Evolutionary conservation across 2,888 invertebrate species (phyloP), one percentile per base, ranked within the genome.

Genomic region (Acleris sparsana): DNA sequence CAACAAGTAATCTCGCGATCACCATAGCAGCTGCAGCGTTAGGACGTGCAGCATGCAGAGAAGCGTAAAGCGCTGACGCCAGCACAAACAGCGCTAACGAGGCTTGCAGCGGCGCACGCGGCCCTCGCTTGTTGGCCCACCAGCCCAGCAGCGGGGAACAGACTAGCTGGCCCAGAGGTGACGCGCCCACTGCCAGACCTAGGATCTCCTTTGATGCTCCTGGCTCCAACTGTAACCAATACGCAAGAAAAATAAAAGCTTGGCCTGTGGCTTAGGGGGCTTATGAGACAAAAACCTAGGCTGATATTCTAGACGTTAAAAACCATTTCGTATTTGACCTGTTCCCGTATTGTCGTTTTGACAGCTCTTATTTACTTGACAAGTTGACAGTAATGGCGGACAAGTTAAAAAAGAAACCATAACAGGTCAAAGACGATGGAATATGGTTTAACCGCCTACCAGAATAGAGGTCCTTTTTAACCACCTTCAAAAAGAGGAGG

Each of bases 91-190:
- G 84, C 29, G 93, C 91, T 71, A 97, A 88, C 22, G 97, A 95
- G 68, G 94, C 82, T 55, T 97, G 89, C 59, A 97, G 86, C 0
- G 97, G 97, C 63, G 95, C 80, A 66, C 97, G 94, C 72, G 96
- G 95, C 1, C 95, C 94, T 59, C 95, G 95, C 29, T 94, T 95
- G 85, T 97, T 97, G 59, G 96, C 95, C 97, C 97, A 97, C 94
- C 95, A 95, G 51, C 97, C 97, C 71, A 97, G 94, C 71, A 97
- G 84, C 3, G 97, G 97, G 20, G 97, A 97, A 83, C 97, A 96
- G 67, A 97, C 80, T 94, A 97, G 95, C 93, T 97, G 97, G 0
- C 96, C 97, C 69, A 97, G 93, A 16, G 97, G 97, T 92, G 97
- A 97, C 29, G 97, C 97, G 44, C 97, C 97, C 59, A 97, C 97